phyloP scores from a whole-genome alignment of 2,888 invertebrate genomes.

The Mystacides longicornis region DNA sequence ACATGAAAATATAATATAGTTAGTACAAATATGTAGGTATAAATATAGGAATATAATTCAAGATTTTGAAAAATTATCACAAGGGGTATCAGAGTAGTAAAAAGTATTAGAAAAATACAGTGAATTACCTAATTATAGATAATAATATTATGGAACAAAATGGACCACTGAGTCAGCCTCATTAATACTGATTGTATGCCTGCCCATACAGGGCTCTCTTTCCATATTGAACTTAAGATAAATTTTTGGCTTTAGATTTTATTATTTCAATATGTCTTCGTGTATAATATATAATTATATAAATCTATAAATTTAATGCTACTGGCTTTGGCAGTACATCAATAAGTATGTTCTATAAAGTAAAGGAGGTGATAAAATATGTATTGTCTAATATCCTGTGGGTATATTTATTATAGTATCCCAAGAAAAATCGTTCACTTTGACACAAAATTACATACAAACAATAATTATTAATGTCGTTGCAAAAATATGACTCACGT shows the following conservation, averaged over 20 bases:
- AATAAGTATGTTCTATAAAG: too few relatives aligned
- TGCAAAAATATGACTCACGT: too few relatives aligned
- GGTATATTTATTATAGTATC: too few relatives aligned
- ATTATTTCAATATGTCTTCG: too few relatives aligned
- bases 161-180: constrained; percentile 26
- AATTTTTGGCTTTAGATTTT: too few relatives aligned
- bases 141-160: constrained; percentile 21
- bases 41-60: constrained; percentile 13
- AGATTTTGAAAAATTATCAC: constrained; percentile 22
- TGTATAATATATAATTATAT: too few relatives aligned
- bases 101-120: constrained; percentile 26
- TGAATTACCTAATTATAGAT: constrained; percentile 23
- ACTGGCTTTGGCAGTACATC: not conserved
- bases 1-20: not conserved
- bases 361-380: too few relatives aligned
- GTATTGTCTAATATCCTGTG: too few relatives aligned
- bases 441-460: too few relatives aligned
- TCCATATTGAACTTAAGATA: not conserved
- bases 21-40: not conserved
- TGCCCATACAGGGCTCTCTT: constrained; percentile 5
- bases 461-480: too few relatives aligned
- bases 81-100: constrained; percentile 22
- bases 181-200: constrained; percentile 25
- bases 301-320: too few relatives aligned
- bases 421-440: too few relatives aligned